phyloP scores from a whole-genome alignment of 2,113 vertebrate genomes.

The Columba livia region DNA sequence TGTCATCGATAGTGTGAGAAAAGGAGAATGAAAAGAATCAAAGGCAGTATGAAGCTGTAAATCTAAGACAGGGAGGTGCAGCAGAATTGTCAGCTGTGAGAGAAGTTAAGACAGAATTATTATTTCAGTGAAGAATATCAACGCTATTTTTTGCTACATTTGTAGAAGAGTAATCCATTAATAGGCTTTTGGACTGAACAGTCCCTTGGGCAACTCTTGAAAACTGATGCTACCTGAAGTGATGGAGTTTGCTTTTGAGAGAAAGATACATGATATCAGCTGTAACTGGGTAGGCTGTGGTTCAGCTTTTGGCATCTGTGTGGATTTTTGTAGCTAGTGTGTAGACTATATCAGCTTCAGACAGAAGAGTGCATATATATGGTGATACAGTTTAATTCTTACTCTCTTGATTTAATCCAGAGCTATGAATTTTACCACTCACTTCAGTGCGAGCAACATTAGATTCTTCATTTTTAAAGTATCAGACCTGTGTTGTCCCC shows the following conservation, averaged over 20 bases:
- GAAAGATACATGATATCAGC: neutral
- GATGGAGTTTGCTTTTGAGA: neutral
- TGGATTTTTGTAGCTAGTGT: neutral
- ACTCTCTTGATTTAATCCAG: neutral
- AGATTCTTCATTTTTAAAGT: neutral
- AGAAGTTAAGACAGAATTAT: neutral
- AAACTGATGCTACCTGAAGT: neutral
- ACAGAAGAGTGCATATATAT: neutral
- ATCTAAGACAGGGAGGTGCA: neutral
- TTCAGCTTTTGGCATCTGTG: neutral
- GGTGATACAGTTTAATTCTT: neutral
- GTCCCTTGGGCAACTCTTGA: neutral
- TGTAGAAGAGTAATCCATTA: neutral
- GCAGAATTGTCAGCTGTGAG: neutral
- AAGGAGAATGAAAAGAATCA: neutral
- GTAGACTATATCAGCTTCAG: neutral
- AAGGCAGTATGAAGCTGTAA: neutral
- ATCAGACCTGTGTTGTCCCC: neutral
- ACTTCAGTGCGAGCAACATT: neutral
- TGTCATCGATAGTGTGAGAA: neutral
- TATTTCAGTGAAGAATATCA: neutral
- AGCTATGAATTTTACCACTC: neutral
- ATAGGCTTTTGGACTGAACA: neutral
- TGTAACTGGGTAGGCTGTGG: neutral
- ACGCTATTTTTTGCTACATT: neutral